Evolutionary conservation across 1,140 invertebrate genomes (phyloP).

Genomic region (Venturia canescens): DNA sequence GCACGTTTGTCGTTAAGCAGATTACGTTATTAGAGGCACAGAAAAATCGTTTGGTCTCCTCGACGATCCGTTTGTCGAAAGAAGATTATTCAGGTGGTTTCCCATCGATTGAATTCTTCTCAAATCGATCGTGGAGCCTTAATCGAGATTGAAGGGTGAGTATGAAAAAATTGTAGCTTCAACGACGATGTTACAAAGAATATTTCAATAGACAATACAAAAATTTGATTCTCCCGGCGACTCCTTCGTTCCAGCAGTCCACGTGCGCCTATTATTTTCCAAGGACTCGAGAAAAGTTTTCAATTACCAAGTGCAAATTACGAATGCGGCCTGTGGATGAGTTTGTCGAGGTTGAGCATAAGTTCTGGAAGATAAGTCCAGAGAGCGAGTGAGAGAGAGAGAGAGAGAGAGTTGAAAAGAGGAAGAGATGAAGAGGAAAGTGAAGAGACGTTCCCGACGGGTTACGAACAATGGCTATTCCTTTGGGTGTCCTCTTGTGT

Average conservation of each 20-base stretch:
- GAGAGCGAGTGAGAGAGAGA: not conserved
- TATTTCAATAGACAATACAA: too few relatives aligned
- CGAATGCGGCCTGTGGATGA: slow-evolving; percentile 5
- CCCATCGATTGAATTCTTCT: too few relatives aligned
- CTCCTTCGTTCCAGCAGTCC: not conserved
- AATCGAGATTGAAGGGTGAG: too few relatives aligned
- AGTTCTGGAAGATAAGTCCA: slow-evolving; percentile 10
- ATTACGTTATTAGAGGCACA: not conserved
- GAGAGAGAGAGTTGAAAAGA: not conserved
- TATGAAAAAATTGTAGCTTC: too few relatives aligned
- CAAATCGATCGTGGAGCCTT: too few relatives aligned
- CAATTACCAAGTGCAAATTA: slow-evolving; percentile 36
- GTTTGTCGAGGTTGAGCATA: slow-evolving; percentile 3
- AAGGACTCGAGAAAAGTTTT: slow-evolving; percentile 26
- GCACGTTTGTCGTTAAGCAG: slow-evolving; percentile 20
- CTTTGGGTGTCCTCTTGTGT: slow-evolving; percentile 19
- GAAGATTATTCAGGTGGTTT: not conserved
- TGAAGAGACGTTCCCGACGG: slow-evolving; percentile 8
- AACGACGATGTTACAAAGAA: too few relatives aligned
- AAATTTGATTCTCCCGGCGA: not conserved
- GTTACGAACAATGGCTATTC: slow-evolving; percentile 29
- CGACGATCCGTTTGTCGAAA: not conserved
- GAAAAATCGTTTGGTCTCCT: not conserved
- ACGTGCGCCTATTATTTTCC: slow-evolving; percentile 5
- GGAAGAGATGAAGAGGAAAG: not conserved